Percentiles rank a stretch among this genome's conserved stretches.
Evolutionary conservation across 1,140 invertebrate genomes (phyloP).

Genomic region (Ephestia elutella): DNA sequence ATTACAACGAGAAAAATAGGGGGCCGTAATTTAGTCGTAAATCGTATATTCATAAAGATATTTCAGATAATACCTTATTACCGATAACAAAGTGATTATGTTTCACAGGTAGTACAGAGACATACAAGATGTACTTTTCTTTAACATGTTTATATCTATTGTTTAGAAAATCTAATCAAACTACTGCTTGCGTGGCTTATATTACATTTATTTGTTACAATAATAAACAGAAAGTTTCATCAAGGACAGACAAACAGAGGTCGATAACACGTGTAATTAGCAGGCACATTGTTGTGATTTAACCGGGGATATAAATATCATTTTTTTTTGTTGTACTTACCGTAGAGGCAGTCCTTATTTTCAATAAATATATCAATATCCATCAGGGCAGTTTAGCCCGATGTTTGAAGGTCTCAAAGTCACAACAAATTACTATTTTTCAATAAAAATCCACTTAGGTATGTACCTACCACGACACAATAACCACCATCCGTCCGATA

Average conservation of each 20-base stretch:
- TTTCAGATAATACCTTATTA: no score
- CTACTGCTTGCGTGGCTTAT: no score
- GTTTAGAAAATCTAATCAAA: constrained; percentile 12
- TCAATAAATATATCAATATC: constrained; percentile 57
- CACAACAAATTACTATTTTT: not conserved
- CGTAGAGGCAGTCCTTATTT: constrained; percentile 53
- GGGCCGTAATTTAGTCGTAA: no score
- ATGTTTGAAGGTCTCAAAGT: not conserved
- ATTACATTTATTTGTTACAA: not conserved
- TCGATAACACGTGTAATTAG: constrained; percentile 25
- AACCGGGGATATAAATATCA: constrained; percentile 31
- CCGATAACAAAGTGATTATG: no score
- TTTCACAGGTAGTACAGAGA: no score
- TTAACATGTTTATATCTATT: no score
- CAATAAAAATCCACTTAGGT: no score
- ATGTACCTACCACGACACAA: no score
- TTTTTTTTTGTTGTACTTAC: constrained; percentile 31
- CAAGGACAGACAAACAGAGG: constrained; percentile 27
- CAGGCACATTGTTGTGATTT: constrained; percentile 31
- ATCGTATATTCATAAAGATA: no score
- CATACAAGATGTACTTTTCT: no score
- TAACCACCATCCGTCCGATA: no score
- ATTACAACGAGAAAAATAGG: no score
- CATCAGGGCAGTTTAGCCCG: constrained; percentile 31
- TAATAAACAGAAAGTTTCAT: constrained; percentile 2